Evolutionary conservation across 1,140 invertebrate genomes (phyloP).

Genomic region (Orussus abietinus): DNA sequence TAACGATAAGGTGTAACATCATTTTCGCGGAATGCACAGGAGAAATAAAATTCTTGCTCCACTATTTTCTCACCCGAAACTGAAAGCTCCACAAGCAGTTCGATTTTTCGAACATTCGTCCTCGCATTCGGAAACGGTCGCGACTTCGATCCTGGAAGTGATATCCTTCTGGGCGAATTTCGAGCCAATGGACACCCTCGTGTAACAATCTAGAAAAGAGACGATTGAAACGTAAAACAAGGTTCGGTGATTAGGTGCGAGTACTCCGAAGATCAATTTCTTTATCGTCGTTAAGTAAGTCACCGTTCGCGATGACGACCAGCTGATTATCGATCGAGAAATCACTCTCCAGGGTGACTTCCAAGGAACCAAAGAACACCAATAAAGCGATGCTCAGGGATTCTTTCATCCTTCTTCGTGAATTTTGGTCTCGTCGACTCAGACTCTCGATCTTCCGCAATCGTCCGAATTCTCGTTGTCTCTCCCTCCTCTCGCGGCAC

Average conservation of each 20-base stretch:
- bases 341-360: slow-evolving; percentile 15
- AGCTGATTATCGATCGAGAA: slow-evolving; percentile 42
- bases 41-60: too few species aligned
- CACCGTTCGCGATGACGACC: slow-evolving; percentile 38
- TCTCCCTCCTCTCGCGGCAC: slow-evolving; percentile 16
- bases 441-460: slow-evolving; percentile 9
- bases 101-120: slow-evolving; percentile 35
- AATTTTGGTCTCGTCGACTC: slow-evolving; percentile 1
- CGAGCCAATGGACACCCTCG: slow-evolving; percentile 41
- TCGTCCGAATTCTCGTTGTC: slow-evolving; percentile 12
- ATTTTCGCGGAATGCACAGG: too few species aligned
- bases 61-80: slow-evolving; percentile 43
- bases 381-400: slow-evolving; percentile 18
- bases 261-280: not conserved
- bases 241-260: not conserved
- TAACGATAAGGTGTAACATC: too few species aligned
- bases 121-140: slow-evolving; percentile 39
- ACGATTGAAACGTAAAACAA: not conserved
- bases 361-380: slow-evolving; percentile 16
- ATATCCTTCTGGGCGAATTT: slow-evolving; percentile 29
- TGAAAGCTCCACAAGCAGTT: slow-evolving; percentile 35
- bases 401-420: slow-evolving; percentile 13
- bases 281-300: slow-evolving; percentile 15
- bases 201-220: slow-evolving; percentile 41
- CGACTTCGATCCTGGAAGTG: slow-evolving; percentile 23